Conservation (phyloP, 2,797 vertebrate genomes). For the Coilia nasus region DNA sequence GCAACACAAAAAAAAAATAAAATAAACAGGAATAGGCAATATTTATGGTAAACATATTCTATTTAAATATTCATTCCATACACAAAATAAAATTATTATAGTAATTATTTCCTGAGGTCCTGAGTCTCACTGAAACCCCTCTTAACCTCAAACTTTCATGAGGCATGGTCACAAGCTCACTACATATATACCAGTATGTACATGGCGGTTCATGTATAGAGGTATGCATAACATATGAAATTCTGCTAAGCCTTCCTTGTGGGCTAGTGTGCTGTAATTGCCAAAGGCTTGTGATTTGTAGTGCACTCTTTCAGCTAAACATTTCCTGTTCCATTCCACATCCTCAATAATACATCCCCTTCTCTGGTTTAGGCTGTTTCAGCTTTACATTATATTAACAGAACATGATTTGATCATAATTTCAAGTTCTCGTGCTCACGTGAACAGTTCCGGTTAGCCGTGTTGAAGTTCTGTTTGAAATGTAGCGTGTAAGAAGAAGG, state of each 20-base stretch:
- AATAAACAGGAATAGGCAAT: too few relatives aligned
- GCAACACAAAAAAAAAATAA: too few relatives aligned
- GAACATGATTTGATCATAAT: background rate
- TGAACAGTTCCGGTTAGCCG: background rate
- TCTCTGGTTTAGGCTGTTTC: background rate
- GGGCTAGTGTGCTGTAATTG: background rate
- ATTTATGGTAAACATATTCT: too few relatives aligned
- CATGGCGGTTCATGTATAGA: background rate
- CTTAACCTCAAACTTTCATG: background rate
- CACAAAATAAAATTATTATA: too few relatives aligned
- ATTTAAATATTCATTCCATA: too few relatives aligned
- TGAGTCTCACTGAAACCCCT: background rate
- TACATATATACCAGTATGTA: background rate
- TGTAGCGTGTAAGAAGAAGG: background rate
- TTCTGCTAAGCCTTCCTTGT: background rate
- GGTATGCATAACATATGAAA: background rate
- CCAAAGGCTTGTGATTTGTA: background rate
- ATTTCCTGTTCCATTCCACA: background rate
- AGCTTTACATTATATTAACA: slow-evolving; percentile 2
- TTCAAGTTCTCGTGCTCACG: background rate
- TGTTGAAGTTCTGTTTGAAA: background rate
- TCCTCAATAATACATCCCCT: slow-evolving; percentile 2
- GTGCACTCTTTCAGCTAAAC: background rate
- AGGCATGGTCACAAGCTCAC: background rate
- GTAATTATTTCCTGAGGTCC: background rate